These are phyloP conservation scores for Urosaurus nigricauda DNA, from an alignment of 2,797 vertebrate genomes.

Conservation along the genomic window DNA sequence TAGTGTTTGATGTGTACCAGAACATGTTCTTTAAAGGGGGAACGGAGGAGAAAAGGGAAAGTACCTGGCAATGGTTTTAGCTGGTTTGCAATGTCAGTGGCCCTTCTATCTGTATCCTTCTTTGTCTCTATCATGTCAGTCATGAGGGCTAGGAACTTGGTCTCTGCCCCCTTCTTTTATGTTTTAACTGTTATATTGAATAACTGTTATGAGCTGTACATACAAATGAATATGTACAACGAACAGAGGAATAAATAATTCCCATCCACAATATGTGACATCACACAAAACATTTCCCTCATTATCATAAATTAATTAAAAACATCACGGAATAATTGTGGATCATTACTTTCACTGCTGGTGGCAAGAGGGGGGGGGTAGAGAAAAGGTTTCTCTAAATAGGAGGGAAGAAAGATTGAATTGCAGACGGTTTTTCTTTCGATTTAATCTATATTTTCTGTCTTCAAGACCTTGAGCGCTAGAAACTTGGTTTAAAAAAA, in stretches of 20 bases:
- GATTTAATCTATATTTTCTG: not conserved
- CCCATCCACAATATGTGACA: constrained; percentile 1
- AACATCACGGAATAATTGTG: not conserved
- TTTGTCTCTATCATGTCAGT: not conserved
- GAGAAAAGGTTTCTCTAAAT: too few species aligned
- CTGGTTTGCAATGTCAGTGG: not conserved
- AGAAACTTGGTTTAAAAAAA: not conserved
- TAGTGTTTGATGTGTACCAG: too few species aligned
- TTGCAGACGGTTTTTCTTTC: not conserved
- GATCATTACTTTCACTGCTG: not conserved
- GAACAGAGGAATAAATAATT: not conserved
- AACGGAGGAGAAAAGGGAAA: too few species aligned
- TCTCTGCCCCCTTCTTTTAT: not conserved
- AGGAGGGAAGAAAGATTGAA: not conserved
- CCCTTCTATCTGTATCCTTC: not conserved
- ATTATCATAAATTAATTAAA: constrained; percentile 21
- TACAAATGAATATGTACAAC: constrained; percentile 11
- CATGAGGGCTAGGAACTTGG: not conserved
- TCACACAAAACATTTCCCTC: not conserved
- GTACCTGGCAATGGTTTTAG: too few species aligned
- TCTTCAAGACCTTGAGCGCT: not conserved
- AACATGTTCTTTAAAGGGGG: not conserved
- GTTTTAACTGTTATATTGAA: not conserved
- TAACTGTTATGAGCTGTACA: not conserved
- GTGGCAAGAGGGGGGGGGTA: not conserved